phyloP scores from a whole-genome alignment of 2,888 invertebrate species.

The Diadegma fenestrale region DNA sequence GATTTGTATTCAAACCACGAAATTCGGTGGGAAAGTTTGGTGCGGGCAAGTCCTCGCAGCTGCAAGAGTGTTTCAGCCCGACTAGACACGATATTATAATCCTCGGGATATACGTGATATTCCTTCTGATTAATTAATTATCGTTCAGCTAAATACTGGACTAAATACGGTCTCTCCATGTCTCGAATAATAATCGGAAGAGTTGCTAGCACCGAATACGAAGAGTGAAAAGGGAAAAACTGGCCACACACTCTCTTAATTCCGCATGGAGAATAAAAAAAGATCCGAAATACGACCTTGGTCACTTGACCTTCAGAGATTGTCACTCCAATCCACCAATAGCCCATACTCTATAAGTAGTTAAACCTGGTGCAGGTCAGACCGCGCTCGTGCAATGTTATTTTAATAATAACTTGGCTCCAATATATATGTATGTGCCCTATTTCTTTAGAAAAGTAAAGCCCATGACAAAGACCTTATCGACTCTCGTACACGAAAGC shows the following conservation, averaged over 20 bases:
- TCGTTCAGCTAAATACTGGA: neutral
- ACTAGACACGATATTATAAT: slow-evolving; percentile 32
- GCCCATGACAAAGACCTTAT: slow-evolving; percentile 16
- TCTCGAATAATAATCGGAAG: neutral
- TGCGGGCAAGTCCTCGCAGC: slow-evolving; percentile 27
- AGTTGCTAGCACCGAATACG: neutral
- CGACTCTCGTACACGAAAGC: neutral
- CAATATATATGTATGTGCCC: slow-evolving; percentile 1
- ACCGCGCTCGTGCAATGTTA: slow-evolving; percentile 7
- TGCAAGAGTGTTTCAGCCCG: slow-evolving; percentile 42
- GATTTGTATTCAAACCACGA: slow-evolving; percentile 65
- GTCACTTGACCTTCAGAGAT: neutral
- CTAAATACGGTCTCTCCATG: slow-evolving; percentile 9
- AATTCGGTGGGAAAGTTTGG: slow-evolving; percentile 58
- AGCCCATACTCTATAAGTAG: slow-evolving; percentile 14
- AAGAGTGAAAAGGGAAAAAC: neutral
- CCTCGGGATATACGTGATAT: slow-evolving; percentile 48
- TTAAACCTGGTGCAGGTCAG: slow-evolving; percentile 40
- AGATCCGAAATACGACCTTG: neutral
- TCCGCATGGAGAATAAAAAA: neutral
- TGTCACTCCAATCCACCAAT: neutral
- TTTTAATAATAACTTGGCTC: slow-evolving; percentile 36
- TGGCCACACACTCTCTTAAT: neutral
- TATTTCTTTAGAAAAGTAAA: slow-evolving; percentile 26
- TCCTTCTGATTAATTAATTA: slow-evolving; percentile 48